Percentiles rank a stretch among this genome's conserved stretches.
phyloP scores from a whole-genome alignment of 2,113 vertebrate species.

The Corythoichthys haematopterus region DNA sequence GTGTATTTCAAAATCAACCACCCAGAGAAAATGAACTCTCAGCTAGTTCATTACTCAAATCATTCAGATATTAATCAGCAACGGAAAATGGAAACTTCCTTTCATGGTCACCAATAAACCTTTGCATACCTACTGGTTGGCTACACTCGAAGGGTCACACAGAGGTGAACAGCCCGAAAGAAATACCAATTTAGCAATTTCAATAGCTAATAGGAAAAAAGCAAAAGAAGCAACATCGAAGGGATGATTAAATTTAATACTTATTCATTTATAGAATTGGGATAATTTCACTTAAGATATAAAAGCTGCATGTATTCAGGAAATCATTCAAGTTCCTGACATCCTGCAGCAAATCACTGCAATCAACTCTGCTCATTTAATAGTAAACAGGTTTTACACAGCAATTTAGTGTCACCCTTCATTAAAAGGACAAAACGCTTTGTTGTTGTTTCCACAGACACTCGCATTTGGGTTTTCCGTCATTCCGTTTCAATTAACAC shows the following conservation, averaged over 20 bases:
- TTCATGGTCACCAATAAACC: neutral
- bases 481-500: neutral
- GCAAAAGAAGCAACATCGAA: neutral
- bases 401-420: neutral
- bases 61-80: neutral
- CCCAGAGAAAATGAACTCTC: too few species aligned
- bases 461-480: neutral
- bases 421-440: neutral
- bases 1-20: neutral
- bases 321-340: neutral
- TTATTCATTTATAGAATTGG: neutral
- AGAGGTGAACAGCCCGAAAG: neutral
- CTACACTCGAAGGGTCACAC: neutral
- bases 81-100: neutral
- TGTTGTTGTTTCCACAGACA: constrained; percentile 6
- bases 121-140: neutral
- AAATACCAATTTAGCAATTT: neutral
- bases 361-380: neutral
- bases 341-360: neutral
- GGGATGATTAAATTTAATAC: neutral
- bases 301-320: neutral
- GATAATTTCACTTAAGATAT: neutral
- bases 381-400: neutral
- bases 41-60: neutral
- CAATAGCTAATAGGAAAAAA: neutral